Conservation (phyloP, 2,113 vertebrate species). For the Elephantulus edwardii region DNA sequence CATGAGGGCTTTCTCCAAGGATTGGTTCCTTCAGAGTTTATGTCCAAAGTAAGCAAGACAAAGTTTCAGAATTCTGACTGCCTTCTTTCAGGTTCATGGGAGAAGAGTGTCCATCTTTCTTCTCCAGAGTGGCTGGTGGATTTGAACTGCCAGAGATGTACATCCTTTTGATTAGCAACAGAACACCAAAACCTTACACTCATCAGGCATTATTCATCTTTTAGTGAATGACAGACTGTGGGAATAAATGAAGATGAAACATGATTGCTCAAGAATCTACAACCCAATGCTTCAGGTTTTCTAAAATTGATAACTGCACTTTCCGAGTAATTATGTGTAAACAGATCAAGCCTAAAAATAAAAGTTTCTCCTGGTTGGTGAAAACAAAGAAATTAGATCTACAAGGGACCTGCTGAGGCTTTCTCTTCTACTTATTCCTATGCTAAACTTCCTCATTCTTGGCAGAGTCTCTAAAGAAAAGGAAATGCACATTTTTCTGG, state of each 20-base stretch:
- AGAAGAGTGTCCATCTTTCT: too few species aligned
- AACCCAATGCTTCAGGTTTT: conserved; percentile 11
- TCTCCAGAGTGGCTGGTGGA: too few species aligned
- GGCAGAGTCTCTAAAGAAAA: conserved; percentile 48
- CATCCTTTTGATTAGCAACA: too few species aligned
- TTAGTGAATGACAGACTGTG: background rate
- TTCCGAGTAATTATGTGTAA: conserved; percentile 44
- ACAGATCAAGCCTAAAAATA: conserved; percentile 17
- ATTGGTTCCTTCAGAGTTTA: too few species aligned
- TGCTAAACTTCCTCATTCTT: conserved; percentile 53
- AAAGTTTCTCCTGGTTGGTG: conserved; percentile 31
- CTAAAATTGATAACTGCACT: conserved; percentile 56
- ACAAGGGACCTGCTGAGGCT: background rate
- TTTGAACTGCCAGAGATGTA: too few species aligned
- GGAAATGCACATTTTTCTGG: conserved; percentile 36
- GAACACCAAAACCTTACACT: too few species aligned
- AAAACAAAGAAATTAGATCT: conserved; percentile 52
- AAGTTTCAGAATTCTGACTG: too few species aligned
- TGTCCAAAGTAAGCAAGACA: too few species aligned
- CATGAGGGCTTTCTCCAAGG: too few species aligned
- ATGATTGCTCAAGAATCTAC: conserved; percentile 43
- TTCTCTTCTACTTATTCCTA: conserved; percentile 3
- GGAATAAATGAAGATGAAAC: conserved; percentile 22
- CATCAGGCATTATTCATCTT: too few species aligned
- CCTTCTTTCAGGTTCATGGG: too few species aligned